These are phyloP conservation scores for Mirounga angustirostris DNA, from an alignment of 2,113 vertebrate species.

Conservation along the genomic window DNA sequence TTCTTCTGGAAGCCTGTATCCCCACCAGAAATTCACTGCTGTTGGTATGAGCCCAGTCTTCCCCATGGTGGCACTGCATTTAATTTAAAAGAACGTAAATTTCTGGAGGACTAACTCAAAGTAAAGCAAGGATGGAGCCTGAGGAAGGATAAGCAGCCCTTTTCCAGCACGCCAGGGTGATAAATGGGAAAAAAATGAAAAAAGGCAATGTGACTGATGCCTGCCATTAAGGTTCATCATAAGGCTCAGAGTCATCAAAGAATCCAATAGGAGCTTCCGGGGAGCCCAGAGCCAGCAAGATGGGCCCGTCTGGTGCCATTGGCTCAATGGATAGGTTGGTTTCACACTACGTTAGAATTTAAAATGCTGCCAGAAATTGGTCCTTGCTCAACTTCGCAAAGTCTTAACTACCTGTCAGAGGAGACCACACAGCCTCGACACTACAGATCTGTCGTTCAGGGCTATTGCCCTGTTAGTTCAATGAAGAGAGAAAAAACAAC, in stretches of 20 bases:
- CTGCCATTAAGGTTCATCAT: neutral
- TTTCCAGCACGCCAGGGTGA: too few species aligned
- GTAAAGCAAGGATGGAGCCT: neutral
- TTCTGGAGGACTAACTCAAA: neutral
- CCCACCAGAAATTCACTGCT: neutral
- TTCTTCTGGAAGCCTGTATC: neutral
- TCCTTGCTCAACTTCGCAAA: neutral
- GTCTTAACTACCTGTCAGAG: neutral
- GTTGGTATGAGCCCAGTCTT: neutral
- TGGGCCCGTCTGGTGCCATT: neutral
- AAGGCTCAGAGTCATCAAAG: neutral
- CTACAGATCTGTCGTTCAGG: neutral
- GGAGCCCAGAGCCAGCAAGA: neutral
- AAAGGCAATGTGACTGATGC: neutral
- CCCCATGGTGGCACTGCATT: neutral
- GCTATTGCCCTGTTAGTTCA: neutral
- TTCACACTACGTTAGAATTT: neutral
- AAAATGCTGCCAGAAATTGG: neutral
- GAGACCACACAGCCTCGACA: neutral
- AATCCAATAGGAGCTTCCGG: neutral
- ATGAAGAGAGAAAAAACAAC: neutral
- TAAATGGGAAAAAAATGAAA: neutral
- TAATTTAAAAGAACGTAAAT: neutral
- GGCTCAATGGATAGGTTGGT: neutral
- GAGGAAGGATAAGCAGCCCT: neutral